phyloP scores from a whole-genome alignment of 2,888 invertebrate genomes.

The Idaea aversata region DNA sequence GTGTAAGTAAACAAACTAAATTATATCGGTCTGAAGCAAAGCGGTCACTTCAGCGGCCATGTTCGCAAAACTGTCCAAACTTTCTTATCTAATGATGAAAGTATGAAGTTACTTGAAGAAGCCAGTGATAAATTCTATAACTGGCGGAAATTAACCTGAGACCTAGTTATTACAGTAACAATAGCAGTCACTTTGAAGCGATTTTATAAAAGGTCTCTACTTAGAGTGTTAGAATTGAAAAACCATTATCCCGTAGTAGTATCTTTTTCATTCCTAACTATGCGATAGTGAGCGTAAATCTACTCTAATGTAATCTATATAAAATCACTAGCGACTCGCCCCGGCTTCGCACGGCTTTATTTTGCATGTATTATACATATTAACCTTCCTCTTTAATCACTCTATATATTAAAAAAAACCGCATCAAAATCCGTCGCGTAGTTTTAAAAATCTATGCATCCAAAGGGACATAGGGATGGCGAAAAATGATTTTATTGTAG shows the following conservation, averaged over 20 bases:
- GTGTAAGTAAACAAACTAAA: slow-evolving; percentile 9
- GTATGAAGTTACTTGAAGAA: slow-evolving; percentile 20
- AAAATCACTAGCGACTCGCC: too few species aligned
- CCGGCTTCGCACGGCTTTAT: too few species aligned
- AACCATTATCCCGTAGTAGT: slow-evolving; percentile 12
- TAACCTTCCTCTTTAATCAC: too few species aligned
- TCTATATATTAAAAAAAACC: too few species aligned
- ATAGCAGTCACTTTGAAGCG: not conserved
- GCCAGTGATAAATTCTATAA: slow-evolving; percentile 6
- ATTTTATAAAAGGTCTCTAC: not conserved
- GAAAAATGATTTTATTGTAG: too few species aligned
- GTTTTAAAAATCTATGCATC: too few species aligned
- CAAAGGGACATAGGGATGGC: too few species aligned
- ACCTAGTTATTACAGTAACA: not conserved
- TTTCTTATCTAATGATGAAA: slow-evolving; percentile 24
- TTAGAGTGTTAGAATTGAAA: not conserved
- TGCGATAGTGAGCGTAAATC: slow-evolving; percentile 31
- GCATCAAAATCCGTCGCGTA: too few species aligned
- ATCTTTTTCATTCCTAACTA: slow-evolving; percentile 16
- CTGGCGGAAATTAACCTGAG: not conserved
- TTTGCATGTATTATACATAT: too few species aligned
- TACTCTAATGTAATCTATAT: slow-evolving; percentile 33
- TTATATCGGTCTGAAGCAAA: slow-evolving; percentile 12
- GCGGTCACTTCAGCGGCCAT: not conserved
- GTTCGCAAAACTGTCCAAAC: slow-evolving; percentile 18